Base-by-base conservation (phyloP, 2,888 invertebrate genomes). In the Phytoseiulus persimilis region DNA sequence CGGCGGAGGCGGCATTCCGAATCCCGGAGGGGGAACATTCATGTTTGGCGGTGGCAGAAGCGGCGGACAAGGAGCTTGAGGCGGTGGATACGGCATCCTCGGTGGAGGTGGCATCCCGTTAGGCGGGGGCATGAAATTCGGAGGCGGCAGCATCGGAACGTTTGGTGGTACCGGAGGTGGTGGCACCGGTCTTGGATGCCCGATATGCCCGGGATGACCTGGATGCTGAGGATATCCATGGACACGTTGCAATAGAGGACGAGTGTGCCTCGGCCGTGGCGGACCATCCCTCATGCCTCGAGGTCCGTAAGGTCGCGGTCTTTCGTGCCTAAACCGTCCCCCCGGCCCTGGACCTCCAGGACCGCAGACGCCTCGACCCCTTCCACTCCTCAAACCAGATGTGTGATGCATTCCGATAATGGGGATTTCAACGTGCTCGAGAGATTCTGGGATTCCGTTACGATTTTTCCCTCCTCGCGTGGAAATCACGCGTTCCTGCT, bases 121-220 rank as follows among this genome's bases (percentile, higher is more conserved):
- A 2, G 65, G 65, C 23, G 65, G 65, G 18, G 65, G 65, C 2
- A 65, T 2, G 65, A 65, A 65, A 65, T 65, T 65, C 9, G 65
- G 65, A 3, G 33, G 32, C 87, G 87, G 87, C 23, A 45, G 11
- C 14, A n/a, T 33, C 3, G 87, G 87, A n/a, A 45, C 32, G 87
- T 87, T 87, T 18, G 87, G 87, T 0, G 87, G 31, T n/a, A 87
- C 32, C 87, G 87, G 87, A 32, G 87, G 87, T 39, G 87, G 87
- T n/a, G 45, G 87, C 28, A 45, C n/a, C 31, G 45, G 87, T 28
- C 87, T 39, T 18, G 87, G 87, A 87, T 33, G 87, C 14, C n/a
- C n/a, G n/a, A n/a, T n/a, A n/a, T n/a, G n/a, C n/a, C n/a, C n/a
- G n/a, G n/a, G n/a, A n/a, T n/a, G n/a, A 33, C 87, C 87, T 18